Percentiles rank a stretch among this genome's conserved stretches.
These are phyloP conservation scores for Trichonephila inaurata DNA, from an alignment of 1,140 invertebrate species.

Conservation along the genomic window DNA sequence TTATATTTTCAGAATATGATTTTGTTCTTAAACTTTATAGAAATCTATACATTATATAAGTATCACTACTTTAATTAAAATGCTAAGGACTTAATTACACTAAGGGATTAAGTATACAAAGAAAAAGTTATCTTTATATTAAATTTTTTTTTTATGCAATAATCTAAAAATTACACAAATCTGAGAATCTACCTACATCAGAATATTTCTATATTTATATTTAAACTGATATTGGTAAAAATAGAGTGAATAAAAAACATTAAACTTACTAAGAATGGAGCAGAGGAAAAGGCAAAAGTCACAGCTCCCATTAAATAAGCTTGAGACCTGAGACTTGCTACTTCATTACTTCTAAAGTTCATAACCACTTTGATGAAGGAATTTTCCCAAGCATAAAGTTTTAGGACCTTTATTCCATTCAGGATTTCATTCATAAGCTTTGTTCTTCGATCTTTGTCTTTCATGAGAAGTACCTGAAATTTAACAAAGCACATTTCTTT, in stretches of 20 bases:
- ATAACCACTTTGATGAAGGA: slow-evolving; percentile 82
- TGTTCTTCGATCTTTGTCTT: slow-evolving; percentile 85
- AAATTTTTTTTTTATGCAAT: neutral
- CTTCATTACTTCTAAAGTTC: slow-evolving; percentile 80
- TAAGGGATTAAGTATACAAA: too few relatives aligned
- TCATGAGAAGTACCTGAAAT: slow-evolving; percentile 78
- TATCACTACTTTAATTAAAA: neutral
- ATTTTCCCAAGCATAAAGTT: slow-evolving; percentile 82
- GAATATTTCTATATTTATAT: too few relatives aligned
- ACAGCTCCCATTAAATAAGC: slow-evolving; percentile 85
- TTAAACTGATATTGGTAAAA: neutral
- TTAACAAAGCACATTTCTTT: neutral
- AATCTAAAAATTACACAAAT: too few relatives aligned
- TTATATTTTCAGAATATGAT: too few relatives aligned
- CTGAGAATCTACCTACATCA: too few relatives aligned
- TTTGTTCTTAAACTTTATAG: neutral
- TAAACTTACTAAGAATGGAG: slow-evolving; percentile 93
- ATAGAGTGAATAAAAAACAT: neutral
- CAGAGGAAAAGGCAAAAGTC: slow-evolving; percentile 97
- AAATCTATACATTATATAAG: neutral
- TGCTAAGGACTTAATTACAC: neutral
- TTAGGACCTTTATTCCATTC: slow-evolving; percentile 93
- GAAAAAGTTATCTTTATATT: neutral
- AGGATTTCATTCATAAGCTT: slow-evolving; percentile 97
- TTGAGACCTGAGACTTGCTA: slow-evolving; percentile 81